These are phyloP conservation scores for Turritopsis rubra DNA, from an alignment of 30 jellyfish, hydroid and myxozoan genomes.

Conservation along the genomic window DNA sequence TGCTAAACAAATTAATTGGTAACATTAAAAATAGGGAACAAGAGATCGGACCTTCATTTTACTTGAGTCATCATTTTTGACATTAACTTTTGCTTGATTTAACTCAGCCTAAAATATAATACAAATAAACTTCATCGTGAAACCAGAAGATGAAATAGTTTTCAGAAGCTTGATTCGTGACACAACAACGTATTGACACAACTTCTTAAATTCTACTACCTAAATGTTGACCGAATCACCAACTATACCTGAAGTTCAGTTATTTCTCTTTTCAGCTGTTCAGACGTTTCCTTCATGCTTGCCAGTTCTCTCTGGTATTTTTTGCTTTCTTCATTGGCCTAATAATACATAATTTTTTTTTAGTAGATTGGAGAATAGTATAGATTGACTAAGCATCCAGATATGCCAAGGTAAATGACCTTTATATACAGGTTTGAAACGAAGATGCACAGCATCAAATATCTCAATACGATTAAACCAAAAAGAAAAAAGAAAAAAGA, in stretches of 20 bases:
- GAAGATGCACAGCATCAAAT: too few relatives aligned
- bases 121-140: not conserved
- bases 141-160: too few relatives aligned
- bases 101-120: not conserved
- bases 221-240: too few relatives aligned
- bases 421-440: too few relatives aligned
- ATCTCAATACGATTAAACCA: too few relatives aligned
- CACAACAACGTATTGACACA: not conserved
- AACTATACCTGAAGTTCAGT: slow-evolving; percentile 56
- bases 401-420: too few relatives aligned
- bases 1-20: too few relatives aligned
- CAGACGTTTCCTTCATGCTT: slow-evolving; percentile 52
- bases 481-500: too few relatives aligned
- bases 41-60: not conserved
- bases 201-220: too few relatives aligned
- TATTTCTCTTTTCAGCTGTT: slow-evolving; percentile 49
- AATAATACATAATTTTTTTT: not conserved
- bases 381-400: too few relatives aligned
- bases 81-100: not conserved
- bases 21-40: not conserved
- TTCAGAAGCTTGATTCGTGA: not conserved
- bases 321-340: slow-evolving; percentile 49
- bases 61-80: not conserved
- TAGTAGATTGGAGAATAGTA: too few relatives aligned
- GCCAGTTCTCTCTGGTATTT: slow-evolving; percentile 65